Base-by-base conservation (phyloP, 2,113 vertebrate species). In the Gymnobelideus leadbeateri region DNA sequence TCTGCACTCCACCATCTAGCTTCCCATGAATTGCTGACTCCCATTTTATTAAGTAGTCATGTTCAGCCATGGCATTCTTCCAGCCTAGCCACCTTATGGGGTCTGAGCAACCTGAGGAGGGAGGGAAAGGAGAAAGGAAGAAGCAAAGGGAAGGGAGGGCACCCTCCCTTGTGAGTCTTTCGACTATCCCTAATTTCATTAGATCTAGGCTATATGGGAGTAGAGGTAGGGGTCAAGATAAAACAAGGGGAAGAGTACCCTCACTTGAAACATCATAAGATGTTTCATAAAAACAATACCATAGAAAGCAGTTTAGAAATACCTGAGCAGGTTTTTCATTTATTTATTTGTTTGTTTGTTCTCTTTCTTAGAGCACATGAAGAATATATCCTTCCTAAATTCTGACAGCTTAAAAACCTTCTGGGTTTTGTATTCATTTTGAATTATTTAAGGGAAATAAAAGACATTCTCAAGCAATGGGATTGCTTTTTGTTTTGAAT, bases 321-420 rank as follows among this genome's bases (percentile, higher is more conserved):
- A 51, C 28, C 28, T 25, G 47, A 50, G 46, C 47, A 90, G 37
- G n/a, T 84, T 84, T 84, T 50, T 90, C 49, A 90, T 90, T 90
- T 90, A 90, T 84, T 84, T 84, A 84, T 84, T 84, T 84, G 68
- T 84, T 84, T 50, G 84, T 49, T 51, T 84, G 7, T 91, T 90
- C 25, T 93, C 49, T 61, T 92, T 93, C 91, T 90, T 93, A 91
- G 50, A 26, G 23, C 52, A 43, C 61, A 54, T 92, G 89, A 96
- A 96, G 49, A 94, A 95, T 91, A 91, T 19, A 92, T 95, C 52
- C 94, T 91, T 96, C 94, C 77, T 92, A 94, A 90, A 53, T 94
- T 94, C 92, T 37, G 24, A 52, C 8, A 92, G 31, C 89, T 97
- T 93, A 55, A 96, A 95, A 94, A 51, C 91, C 90, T 57, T 43